Conservation (phyloP, 2,797 vertebrate genomes). For the Luscinia megarhynchos region DNA sequence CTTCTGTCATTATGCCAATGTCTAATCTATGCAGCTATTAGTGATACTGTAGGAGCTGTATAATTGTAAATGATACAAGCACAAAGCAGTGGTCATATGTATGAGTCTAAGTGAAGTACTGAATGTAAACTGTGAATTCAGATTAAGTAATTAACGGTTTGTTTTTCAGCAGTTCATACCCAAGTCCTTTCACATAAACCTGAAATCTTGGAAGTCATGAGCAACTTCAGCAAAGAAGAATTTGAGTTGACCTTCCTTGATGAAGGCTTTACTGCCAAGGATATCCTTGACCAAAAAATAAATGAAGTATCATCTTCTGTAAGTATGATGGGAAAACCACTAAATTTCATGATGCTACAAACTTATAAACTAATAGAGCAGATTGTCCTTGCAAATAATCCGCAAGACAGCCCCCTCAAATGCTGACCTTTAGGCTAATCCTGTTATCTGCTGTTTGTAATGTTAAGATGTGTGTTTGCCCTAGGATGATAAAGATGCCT, state of each 20-base stretch:
- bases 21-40: neutral
- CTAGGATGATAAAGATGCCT: constrained; percentile 97
- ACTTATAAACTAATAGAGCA: neutral
- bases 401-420: neutral
- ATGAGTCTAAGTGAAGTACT: neutral
- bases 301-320: constrained; percentile 92
- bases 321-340: constrained; percentile 63
- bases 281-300: constrained; percentile 94
- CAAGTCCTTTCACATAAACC: constrained; percentile 37
- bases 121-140: neutral
- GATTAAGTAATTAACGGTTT: neutral
- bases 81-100: neutral
- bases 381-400: neutral
- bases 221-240: constrained; percentile 77
- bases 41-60: neutral
- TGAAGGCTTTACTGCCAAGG: constrained; percentile 93
- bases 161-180: constrained; percentile 72
- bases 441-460: neutral
- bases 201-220: constrained; percentile 78
- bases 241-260: constrained; percentile 92
- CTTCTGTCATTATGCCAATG: constrained; percentile 81
- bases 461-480: neutral
- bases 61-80: neutral
- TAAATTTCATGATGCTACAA: accelerated
- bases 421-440: neutral